Evolutionary conservation across 2,113 vertebrate genomes (phyloP), one percentile per base, ranked within the genome.

Genomic region (Zootoca vivipara): DNA sequence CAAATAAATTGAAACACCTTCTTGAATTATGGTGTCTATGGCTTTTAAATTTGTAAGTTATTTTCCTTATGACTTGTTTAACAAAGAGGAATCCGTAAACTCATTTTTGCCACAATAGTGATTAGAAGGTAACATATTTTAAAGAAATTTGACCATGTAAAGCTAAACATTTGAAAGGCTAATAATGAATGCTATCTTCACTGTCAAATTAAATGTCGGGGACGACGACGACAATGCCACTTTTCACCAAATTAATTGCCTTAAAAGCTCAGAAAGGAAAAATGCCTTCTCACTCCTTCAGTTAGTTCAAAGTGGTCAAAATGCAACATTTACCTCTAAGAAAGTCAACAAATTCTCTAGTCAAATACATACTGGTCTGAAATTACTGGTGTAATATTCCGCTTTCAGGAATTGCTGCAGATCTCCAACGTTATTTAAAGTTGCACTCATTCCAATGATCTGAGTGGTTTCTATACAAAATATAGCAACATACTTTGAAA

Each of bases 371-470:
- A 99, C 99, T 87, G 99, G 99, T 93, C 99, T 97, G 90, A 99
- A 99, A 86, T 98, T 95, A 83, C 93, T 98, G 1, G 95, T 96
- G 87, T 98, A 99, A 92, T 98, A 98, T 18, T 99, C 98, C 0
- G 99, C 99, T 91, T 92, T 97, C 82, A 99, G 93, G 91, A 99
- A 99, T 67, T 88, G 95, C 95, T 99, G 98, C n/a, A 99, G 96
- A 90, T 99, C 99, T 89, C 89, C 93, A 78, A 99, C 97, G 28
- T 99, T 99, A 83, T 96, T 98, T 93, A 99, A 93, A 0, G 99
- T 99, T 87, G 99, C 99, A 91, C 99, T 99, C 98, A 99, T 99
- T 6, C 99, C 99, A 90, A 99, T 97, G 74, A 99, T 97, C 89
- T 99, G 99, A 8, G 97, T 98, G 13, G 88, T 92, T 90, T 96